Conservation (phyloP, 2,888 invertebrate species). For the Apoderus coryli region DNA sequence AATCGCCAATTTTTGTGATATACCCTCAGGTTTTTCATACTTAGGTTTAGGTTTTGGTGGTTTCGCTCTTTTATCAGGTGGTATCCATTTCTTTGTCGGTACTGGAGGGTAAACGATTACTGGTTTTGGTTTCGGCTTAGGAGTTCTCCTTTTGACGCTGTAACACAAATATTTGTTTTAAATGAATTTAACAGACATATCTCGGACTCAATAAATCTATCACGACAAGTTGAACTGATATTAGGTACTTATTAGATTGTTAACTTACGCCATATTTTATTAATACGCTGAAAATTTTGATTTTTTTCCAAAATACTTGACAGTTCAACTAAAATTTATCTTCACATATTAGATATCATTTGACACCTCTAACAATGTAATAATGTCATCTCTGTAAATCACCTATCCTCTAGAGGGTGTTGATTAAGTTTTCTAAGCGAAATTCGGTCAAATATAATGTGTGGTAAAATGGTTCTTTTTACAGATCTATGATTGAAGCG, state of each 20-base stretch:
- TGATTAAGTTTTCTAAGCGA: too few species aligned
- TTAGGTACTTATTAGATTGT: background rate
- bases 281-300: too few species aligned
- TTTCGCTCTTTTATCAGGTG: conserved; percentile 25
- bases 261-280: conserved; percentile 14
- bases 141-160: conserved; percentile 9
- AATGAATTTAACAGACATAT: conserved; percentile 1
- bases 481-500: too few species aligned
- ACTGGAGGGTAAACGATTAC: conserved; percentile 28
- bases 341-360: too few species aligned
- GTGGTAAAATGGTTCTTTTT: too few species aligned
- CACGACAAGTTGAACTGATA: too few species aligned
- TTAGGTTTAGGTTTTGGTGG: conserved; percentile 19
- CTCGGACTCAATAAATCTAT: background rate
- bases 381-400: too few species aligned
- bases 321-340: too few species aligned
- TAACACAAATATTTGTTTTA: background rate
- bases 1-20: conserved; percentile 22
- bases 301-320: too few species aligned
- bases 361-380: too few species aligned
- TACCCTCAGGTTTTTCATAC: conserved; percentile 23
- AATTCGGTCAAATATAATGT: too few species aligned
- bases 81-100: conserved; percentile 28
- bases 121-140: conserved; percentile 17
- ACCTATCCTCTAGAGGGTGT: too few species aligned